Base-by-base conservation (phyloP, 2,888 invertebrate genomes). In the Bellardia bayeri region DNA sequence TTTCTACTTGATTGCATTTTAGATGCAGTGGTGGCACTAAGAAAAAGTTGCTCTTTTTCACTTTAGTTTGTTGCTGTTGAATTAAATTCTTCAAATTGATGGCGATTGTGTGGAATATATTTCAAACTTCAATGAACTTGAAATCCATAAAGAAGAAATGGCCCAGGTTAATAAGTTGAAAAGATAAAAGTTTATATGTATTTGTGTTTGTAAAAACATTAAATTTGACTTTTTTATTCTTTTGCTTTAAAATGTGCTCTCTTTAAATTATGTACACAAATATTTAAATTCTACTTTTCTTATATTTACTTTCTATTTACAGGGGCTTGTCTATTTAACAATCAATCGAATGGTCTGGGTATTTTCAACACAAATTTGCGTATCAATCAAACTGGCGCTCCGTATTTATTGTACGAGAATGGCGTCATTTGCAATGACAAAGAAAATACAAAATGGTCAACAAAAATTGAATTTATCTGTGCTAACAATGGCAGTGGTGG, bases 401-500 rank as follows among this genome's bases (percentile, higher is more conserved):
- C 92, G 54, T 94, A 92, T 92, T 90, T 94, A 89, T 90, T 93
- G 11, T 94, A 94, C 87, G 92, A 92, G 89, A 89, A 90, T 76
- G 92, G 93, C 61, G 91, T 93, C n/a, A 83, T 90, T 72, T 94
- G 92, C 87, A 86, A 87, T 66, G 84, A 81, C 37, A 64, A 40
- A 45, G 69, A 78, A 51, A 82, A 82, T 13, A 84, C 82, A 8
- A 87, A 85, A 75, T 93, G 93, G 93, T 92, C 93, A 74, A 94
- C 94, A 72, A 93, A 92, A 93, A 94, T 94, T 90, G 94, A 94
- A 90, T 94, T 94, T 91, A 91, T 93, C 85, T 94, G 94, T 86
- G 91, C 92, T 69, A 90, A 91, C 90, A 91, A 90, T 45, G 30
- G 69, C 23, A 69, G 74, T 2, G 37, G 37, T 37, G 37, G 37